Conservation (phyloP, 1,140 invertebrate genomes). For the Aethina tumida region DNA sequence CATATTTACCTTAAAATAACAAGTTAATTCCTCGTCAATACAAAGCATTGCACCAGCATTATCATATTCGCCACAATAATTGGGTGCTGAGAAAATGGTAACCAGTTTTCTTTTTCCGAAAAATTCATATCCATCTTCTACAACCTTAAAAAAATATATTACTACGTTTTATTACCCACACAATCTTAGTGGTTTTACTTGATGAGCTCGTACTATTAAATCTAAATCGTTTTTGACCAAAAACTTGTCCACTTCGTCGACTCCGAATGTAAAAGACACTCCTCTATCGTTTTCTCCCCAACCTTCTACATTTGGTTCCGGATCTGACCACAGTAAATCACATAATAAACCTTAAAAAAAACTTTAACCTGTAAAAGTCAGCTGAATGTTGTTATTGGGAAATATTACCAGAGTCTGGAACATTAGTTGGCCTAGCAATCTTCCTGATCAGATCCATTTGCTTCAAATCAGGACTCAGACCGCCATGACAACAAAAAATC, state of each 20-base stretch:
- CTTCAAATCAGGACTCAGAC: slow-evolving; percentile 75
- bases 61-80: slow-evolving; percentile 85
- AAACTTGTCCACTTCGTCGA: slow-evolving; percentile 76
- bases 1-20: slow-evolving; percentile 75
- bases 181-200: no score
- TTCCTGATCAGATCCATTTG: slow-evolving; percentile 90
- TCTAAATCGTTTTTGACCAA: slow-evolving; percentile 77
- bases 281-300: slow-evolving; percentile 86
- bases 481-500: slow-evolving; percentile 82
- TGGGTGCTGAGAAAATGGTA: slow-evolving; percentile 82
- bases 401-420: slow-evolving; percentile 71
- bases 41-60: slow-evolving; percentile 91
- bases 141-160: no score
- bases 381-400: slow-evolving; percentile 1
- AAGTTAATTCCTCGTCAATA: slow-evolving; percentile 98
- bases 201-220: slow-evolving; percentile 84
- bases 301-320: slow-evolving; percentile 77
- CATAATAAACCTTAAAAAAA: slow-evolving; percentile 54
- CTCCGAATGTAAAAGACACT: slow-evolving; percentile 78
- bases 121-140: slow-evolving; percentile 42
- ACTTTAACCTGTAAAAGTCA: no score
- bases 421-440: slow-evolving; percentile 87
- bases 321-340: slow-evolving; percentile 86
- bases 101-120: slow-evolving; percentile 82
- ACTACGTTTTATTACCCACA: no score